Base-by-base conservation (phyloP, 2,888 invertebrate species). In the Carcina quercana region DNA sequence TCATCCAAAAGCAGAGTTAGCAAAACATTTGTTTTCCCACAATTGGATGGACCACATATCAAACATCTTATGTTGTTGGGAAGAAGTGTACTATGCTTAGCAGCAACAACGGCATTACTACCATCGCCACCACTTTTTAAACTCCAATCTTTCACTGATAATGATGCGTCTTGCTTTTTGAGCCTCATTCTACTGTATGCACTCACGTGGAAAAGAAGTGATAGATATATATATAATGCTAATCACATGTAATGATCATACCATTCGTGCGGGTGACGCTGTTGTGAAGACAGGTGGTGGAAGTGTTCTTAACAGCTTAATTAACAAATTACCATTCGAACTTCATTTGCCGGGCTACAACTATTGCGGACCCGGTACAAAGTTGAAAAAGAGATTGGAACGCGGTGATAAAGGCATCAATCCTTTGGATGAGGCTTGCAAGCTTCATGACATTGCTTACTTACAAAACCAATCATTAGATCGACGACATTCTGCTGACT, bases 351-450 rank as follows among this genome's bases (percentile, higher is more conserved):
- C 53, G 12, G 53, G 52, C 7, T 51, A 49, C 25, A 42, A 55
- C 13, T 50, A 43, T 28, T 50, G 49, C 27, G 49, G 47, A 1
- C 49, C 49, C 1, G 50, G 51, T 2, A 51, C 51, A 30, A 55
- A 45, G 34, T 41, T 44, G 50, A 29, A 37, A 44, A 49, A 45
- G 54, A 45, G 35, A 45, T 50, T 37, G 43, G 43, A 4, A 51
- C 53, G 65, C 17, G 61, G 59, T 10, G 64, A 69, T 45, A 34
- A 20, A 14, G 63, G 64, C 8, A 44, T 47, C 0, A 50, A 50
- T 25, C 6, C 30, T 13, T 20, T 48, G 14, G 46, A 50, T 30
- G 43, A 45, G 24, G 32, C 28, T 29, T 48, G 50, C 30, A 50
- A 35, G 26, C 8, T 35, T 3, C 49, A 47, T 42, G 49, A 50